Conservation (phyloP, 2,113 vertebrate species). For the Microtus pennsylvanicus region DNA sequence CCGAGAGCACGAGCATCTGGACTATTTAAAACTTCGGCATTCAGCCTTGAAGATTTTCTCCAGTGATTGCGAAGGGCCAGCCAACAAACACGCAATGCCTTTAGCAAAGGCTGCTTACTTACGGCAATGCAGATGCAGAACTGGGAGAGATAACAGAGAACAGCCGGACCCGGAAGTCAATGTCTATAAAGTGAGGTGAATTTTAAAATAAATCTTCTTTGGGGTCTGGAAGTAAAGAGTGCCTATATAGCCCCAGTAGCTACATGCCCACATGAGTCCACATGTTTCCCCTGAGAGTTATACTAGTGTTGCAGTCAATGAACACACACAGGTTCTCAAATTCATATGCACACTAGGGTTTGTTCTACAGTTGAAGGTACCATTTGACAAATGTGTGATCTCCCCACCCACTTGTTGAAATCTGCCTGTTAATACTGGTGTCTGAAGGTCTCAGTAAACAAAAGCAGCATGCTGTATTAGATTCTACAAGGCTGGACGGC, state of each 20-base stretch:
- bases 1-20: not conserved
- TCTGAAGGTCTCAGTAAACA: not conserved
- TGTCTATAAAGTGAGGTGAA: not conserved
- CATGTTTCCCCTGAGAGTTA: too few relatives aligned
- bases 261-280: not conserved
- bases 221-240: not conserved
- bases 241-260: not conserved
- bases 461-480: not conserved
- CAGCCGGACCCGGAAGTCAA: not conserved
- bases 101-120: not conserved
- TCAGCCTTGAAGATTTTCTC: conserved; percentile 7
- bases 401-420: not conserved
- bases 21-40: not conserved
- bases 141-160: not conserved
- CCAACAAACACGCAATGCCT: not conserved
- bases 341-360: not conserved
- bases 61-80: not conserved
- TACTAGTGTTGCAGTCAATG: not conserved
- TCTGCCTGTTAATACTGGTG: not conserved
- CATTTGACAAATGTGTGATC: not conserved
- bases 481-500: not conserved
- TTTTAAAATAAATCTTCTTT: not conserved
- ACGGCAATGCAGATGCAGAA: not conserved
- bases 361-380: not conserved
- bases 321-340: not conserved